Evolutionary conservation across 1,140 invertebrate species (phyloP).

Genomic region (Cydia pomonella): DNA sequence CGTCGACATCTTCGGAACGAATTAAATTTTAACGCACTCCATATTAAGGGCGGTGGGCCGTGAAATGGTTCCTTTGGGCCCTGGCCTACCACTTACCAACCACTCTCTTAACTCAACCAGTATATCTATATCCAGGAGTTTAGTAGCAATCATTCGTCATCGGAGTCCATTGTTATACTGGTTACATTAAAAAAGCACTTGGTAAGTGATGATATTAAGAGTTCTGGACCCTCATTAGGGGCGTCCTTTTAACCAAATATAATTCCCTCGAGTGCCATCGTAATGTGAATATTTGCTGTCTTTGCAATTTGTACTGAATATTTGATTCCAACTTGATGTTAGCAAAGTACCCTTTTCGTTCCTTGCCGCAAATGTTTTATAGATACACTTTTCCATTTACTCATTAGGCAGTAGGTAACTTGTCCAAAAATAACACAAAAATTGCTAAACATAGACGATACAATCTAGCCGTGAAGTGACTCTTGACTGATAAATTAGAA

Average conservation of each 20-base stretch:
- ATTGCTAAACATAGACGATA: background rate
- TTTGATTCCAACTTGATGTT: background rate
- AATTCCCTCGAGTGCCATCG: slow-evolving; percentile 22
- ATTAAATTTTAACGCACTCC: slow-evolving; percentile 30
- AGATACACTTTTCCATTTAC: background rate
- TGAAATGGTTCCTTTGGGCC: slow-evolving; percentile 18
- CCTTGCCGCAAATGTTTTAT: background rate
- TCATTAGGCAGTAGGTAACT: background rate
- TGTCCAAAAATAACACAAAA: background rate
- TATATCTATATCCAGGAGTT: background rate
- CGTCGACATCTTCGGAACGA: slow-evolving; percentile 5
- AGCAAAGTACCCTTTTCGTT: background rate
- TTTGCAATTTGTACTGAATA: slow-evolving; percentile 17
- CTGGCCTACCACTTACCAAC: background rate
- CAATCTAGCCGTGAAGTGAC: too few relatives aligned
- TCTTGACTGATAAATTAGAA: too few relatives aligned
- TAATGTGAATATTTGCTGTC: slow-evolving; percentile 20
- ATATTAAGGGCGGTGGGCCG: slow-evolving; percentile 4
- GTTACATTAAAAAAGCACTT: background rate
- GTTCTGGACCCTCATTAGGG: slow-evolving; percentile 24
- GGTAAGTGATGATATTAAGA: background rate
- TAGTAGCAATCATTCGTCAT: background rate
- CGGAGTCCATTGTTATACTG: background rate
- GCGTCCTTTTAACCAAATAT: slow-evolving; percentile 32
- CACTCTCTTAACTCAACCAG: background rate